Evolutionary conservation across 2,888 invertebrate genomes (phyloP).

Genomic region (Seira musarum): DNA sequence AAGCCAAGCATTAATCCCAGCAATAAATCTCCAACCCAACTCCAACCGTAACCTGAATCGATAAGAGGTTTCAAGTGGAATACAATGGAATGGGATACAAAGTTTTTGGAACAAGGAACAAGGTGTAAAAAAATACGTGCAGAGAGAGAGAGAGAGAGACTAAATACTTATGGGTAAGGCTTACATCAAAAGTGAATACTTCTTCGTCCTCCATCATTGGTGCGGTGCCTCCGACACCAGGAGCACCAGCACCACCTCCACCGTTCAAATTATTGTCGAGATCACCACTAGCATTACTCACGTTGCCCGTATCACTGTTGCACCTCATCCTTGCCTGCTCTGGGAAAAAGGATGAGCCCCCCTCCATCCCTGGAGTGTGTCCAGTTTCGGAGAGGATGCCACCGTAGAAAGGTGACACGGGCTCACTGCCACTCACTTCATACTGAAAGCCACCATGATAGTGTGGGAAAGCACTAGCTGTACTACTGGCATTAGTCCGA

Average conservation of each 20-base stretch:
- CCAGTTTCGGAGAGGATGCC: slow-evolving; percentile 9
- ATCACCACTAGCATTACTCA: slow-evolving; percentile 29
- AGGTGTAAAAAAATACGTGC: neutral
- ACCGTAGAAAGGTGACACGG: slow-evolving; percentile 15
- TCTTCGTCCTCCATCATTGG: slow-evolving; percentile 59
- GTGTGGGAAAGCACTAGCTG: slow-evolving; percentile 1
- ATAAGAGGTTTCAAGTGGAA: slow-evolving; percentile 18
- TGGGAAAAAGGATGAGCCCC: slow-evolving; percentile 18
- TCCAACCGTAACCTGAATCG: slow-evolving; percentile 25
- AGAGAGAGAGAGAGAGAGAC: neutral
- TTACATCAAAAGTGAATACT: slow-evolving; percentile 66
- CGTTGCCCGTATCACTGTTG: slow-evolving; percentile 50
- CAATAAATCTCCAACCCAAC: no score
- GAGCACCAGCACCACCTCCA: slow-evolving; percentile 21
- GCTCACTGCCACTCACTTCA: slow-evolving; percentile 40
- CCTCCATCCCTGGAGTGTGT: neutral
- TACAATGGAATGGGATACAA: neutral
- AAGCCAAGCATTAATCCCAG: neutral
- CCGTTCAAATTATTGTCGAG: slow-evolving; percentile 24
- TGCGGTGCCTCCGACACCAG: slow-evolving; percentile 20
- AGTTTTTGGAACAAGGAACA: neutral
- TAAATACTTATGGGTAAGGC: slow-evolving; percentile 19
- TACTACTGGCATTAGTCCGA: slow-evolving; percentile 36
- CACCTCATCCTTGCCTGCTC: slow-evolving; percentile 41
- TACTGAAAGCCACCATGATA: slow-evolving; percentile 28